Conservation (phyloP, 2,888 invertebrate species). For the Synergus japonicus region DNA sequence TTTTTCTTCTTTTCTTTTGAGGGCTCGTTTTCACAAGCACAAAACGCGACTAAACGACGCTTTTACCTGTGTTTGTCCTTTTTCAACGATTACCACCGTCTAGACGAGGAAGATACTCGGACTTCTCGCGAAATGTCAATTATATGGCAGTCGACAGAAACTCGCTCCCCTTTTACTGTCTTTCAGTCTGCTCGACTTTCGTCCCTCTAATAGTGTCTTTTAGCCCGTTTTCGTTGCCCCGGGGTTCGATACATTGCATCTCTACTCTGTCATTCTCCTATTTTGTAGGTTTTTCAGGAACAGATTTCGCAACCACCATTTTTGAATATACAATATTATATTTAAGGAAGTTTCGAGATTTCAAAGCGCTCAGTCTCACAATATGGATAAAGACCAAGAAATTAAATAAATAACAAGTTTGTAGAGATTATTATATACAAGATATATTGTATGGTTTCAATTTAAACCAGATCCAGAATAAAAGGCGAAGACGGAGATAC, state of each 20-base stretch:
- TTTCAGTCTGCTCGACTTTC: slow-evolving; percentile 41
- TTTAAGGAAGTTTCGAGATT: neutral
- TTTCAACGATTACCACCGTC: slow-evolving; percentile 68
- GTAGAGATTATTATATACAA: no score
- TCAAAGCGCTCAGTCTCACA: neutral
- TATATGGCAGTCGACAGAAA: slow-evolving; percentile 58
- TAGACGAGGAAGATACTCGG: slow-evolving; percentile 63
- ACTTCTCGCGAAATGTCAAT: slow-evolving; percentile 67
- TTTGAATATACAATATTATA: neutral
- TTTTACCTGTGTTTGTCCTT: slow-evolving; percentile 55
- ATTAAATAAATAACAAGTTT: neutral
- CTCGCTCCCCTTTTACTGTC: slow-evolving; percentile 42
- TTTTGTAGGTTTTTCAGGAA: slow-evolving; percentile 18
- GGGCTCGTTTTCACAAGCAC: slow-evolving; percentile 35
- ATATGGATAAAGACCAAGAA: neutral
- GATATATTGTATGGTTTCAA: no score
- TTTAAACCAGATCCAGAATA: slow-evolving; percentile 42
- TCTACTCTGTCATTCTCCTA: slow-evolving; percentile 4
- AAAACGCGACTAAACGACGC: slow-evolving; percentile 35
- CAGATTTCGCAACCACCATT: neutral
- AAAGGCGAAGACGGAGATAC: neutral
- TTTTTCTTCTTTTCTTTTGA: slow-evolving; percentile 1
- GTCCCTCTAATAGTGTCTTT: slow-evolving; percentile 42
- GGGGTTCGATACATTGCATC: neutral
- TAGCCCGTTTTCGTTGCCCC: neutral